phyloP scores from a whole-genome alignment of 2,797 vertebrate species.

The Botia kubotai region DNA sequence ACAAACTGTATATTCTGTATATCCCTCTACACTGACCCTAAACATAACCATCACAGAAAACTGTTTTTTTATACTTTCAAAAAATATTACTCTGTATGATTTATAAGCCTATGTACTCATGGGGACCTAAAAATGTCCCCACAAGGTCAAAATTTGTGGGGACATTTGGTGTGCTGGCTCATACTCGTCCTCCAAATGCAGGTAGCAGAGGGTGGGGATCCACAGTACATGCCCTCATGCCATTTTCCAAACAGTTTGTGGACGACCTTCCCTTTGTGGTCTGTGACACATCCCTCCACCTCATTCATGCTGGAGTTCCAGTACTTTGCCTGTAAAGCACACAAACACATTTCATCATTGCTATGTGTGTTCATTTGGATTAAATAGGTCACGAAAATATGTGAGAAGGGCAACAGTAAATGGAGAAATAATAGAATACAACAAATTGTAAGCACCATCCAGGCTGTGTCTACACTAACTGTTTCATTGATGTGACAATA shows the following conservation, averaged over 20 bases:
- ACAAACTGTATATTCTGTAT: too few species aligned
- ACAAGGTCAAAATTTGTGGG: neutral
- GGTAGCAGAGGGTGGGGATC: conserved; percentile 83
- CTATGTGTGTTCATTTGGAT: too few species aligned
- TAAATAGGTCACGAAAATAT: neutral
- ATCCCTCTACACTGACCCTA: too few species aligned
- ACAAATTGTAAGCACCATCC: neutral
- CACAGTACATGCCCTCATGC: conserved; percentile 92
- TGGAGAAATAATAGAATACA: neutral
- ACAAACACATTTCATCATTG: neutral
- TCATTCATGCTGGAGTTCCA: conserved; percentile 95
- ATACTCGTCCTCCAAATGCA: conserved; percentile 96
- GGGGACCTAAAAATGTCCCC: too few species aligned
- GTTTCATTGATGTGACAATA: too few species aligned
- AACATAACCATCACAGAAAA: too few species aligned
- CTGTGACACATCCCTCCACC: conserved; percentile 88
- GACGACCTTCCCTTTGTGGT: conserved; percentile 86
- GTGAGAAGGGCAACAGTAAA: neutral
- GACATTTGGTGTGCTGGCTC: conserved; percentile 56
- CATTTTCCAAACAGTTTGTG: conserved; percentile 93
- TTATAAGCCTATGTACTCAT: too few species aligned
- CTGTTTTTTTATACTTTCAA: too few species aligned
- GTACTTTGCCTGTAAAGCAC: conserved; percentile 86
- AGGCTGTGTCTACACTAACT: neutral
- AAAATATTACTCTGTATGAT: too few species aligned